phyloP scores from a whole-genome alignment of 2,888 invertebrate genomes.

The Mayetiola destructor region DNA sequence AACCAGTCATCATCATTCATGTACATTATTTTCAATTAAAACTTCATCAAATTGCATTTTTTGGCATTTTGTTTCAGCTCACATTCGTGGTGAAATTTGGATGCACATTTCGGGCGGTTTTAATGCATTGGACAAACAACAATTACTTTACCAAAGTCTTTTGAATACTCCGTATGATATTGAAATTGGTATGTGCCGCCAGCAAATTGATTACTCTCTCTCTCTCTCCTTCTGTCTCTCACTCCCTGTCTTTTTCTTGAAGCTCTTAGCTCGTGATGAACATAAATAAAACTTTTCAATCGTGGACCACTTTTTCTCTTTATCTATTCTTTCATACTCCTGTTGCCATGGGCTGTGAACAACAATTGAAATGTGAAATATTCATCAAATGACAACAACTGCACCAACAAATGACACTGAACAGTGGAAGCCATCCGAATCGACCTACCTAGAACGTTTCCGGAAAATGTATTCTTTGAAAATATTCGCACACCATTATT shows the following conservation, averaged over 20 bases:
- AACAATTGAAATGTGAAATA: no score
- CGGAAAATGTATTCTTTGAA: constrained; percentile 85
- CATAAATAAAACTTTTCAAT: no score
- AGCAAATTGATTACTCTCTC: not conserved
- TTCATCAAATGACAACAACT: no score
- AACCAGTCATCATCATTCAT: no score
- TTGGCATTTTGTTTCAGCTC: constrained; percentile 34
- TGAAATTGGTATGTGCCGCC: constrained; percentile 34
- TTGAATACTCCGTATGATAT: constrained; percentile 54
- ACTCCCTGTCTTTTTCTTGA: no score
- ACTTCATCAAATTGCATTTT: not conserved
- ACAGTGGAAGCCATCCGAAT: constrained; percentile 69
- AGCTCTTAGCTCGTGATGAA: no score
- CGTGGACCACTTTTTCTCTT: no score
- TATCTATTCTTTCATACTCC: no score
- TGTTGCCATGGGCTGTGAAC: no score
- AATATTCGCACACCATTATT: constrained; percentile 57
- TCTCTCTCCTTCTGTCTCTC: not conserved
- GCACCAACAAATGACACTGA: not conserved
- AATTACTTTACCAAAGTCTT: constrained; percentile 54
- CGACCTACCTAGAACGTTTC: constrained; percentile 86
- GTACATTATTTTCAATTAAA: not conserved
- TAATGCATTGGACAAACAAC: constrained; percentile 44
- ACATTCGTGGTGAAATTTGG: constrained; percentile 58
- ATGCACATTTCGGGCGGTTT: constrained; percentile 73